Percentiles rank a stretch among this genome's conserved stretches.
Conservation (phyloP, 2,797 vertebrate genomes). For the Sebastes jordani region DNA sequence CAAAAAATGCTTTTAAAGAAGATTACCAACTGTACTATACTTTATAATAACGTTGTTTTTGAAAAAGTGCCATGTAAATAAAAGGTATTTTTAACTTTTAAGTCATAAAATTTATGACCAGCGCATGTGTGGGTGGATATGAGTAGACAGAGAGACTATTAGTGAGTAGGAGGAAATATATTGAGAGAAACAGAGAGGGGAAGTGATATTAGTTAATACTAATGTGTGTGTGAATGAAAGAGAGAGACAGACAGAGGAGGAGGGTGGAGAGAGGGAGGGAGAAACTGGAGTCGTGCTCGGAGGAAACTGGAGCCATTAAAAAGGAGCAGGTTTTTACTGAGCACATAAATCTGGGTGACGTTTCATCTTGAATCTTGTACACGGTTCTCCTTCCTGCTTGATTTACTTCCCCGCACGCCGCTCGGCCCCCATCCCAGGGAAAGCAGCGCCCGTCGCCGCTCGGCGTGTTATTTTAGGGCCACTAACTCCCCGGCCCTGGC, state of each 20-base stretch:
- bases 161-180: neutral
- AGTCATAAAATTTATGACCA: neutral
- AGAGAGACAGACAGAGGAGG: slow-evolving; percentile 8
- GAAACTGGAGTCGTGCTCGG: slow-evolving; percentile 65
- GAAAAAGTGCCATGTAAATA: neutral
- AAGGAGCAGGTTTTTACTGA: slow-evolving; percentile 79
- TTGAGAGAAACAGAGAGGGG: neutral
- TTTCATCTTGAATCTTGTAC: slow-evolving; percentile 82
- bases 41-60: neutral
- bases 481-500: slow-evolving; percentile 44
- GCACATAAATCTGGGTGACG: slow-evolving; percentile 82
- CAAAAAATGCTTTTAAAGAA: too few species aligned
- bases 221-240: neutral
- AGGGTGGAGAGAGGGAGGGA: slow-evolving; percentile 40
- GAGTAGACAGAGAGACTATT: neutral
- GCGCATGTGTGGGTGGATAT: neutral
- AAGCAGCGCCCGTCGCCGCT: slow-evolving; percentile 36
- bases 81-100: neutral
- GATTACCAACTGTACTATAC: neutral
- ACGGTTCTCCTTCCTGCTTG: slow-evolving; percentile 78
- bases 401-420: slow-evolving; percentile 73
- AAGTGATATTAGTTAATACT: neutral
- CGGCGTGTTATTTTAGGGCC: slow-evolving; percentile 70
- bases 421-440: slow-evolving; percentile 52
- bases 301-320: slow-evolving; percentile 81